Evolutionary conservation across 2,888 invertebrate species (phyloP).

Genomic region (Bugula neritina): DNA sequence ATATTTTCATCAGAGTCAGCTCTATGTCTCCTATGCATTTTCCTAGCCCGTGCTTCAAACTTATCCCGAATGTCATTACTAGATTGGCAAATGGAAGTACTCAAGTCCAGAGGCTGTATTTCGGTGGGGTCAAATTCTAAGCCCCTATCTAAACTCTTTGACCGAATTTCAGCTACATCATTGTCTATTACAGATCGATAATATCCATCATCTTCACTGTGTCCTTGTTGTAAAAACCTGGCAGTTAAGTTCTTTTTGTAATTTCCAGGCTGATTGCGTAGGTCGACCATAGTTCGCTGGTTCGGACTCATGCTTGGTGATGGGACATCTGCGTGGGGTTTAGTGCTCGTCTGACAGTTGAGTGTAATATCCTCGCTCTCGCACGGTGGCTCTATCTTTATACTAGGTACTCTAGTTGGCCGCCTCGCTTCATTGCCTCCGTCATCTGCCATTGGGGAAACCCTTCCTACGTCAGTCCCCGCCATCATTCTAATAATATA

Average conservation of each 20-base stretch:
- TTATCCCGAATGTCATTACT: background rate
- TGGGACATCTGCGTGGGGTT: background rate
- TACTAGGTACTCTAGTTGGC: slow-evolving; percentile 25
- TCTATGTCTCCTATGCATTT: slow-evolving; percentile 11
- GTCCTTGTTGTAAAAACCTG: slow-evolving; percentile 24
- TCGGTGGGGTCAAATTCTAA: slow-evolving; percentile 12
- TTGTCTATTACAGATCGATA: background rate
- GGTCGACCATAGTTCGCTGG: slow-evolving; percentile 10
- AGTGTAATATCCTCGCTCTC: background rate
- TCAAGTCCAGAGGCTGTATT: slow-evolving; percentile 22
- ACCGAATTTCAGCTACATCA: slow-evolving; percentile 5
- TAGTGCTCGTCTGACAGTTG: background rate
- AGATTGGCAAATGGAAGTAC: background rate
- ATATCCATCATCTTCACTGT: slow-evolving; percentile 23
- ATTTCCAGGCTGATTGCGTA: slow-evolving; percentile 26
- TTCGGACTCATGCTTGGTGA: slow-evolving; percentile 25
- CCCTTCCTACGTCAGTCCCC: slow-evolving; percentile 9
- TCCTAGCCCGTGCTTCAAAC: slow-evolving; percentile 21
- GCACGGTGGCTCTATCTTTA: slow-evolving; percentile 26
- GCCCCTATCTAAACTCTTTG: slow-evolving; percentile 22
- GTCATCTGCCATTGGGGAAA: slow-evolving; percentile 22
- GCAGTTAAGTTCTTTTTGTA: slow-evolving; percentile 24
- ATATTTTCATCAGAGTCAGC: slow-evolving; percentile 25
- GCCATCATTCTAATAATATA: slow-evolving; percentile 26
- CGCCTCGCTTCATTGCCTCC: slow-evolving; percentile 10